Conservation (phyloP, 2,113 vertebrate genomes). For the Ceyx cyanopectus region DNA sequence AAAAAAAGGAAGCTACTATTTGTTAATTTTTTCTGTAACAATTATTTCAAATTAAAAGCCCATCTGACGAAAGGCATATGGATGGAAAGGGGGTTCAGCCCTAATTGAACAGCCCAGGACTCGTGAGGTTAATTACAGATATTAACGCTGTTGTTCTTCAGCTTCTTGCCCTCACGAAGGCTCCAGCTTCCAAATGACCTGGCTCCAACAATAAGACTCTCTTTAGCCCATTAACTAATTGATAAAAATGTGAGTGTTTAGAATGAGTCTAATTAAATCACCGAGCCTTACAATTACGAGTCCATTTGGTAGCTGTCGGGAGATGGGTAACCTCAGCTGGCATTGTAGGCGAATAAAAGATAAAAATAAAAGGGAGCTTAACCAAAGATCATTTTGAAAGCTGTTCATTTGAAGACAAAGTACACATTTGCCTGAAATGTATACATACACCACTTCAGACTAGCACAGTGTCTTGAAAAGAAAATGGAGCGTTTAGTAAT, state of each 20-base stretch:
- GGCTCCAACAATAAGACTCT: constrained; percentile 83
- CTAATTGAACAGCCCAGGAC: constrained; percentile 82
- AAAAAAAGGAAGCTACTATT: constrained; percentile 40
- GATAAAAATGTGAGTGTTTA: constrained; percentile 87
- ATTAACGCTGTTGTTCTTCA: constrained; percentile 82
- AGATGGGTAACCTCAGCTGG: constrained; percentile 83
- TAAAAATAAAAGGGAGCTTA: constrained; percentile 83
- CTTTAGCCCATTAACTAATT: constrained; percentile 89
- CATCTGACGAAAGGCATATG: constrained; percentile 78
- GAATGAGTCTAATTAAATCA: constrained; percentile 88
- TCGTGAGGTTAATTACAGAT: constrained; percentile 86
- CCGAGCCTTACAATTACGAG: constrained; percentile 81
- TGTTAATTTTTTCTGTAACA: constrained; percentile 68
- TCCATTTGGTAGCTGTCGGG: constrained; percentile 83
- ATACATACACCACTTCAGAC: constrained; percentile 77
- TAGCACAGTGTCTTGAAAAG: constrained; percentile 70
- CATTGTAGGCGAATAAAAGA: constrained; percentile 80
- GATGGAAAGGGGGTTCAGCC: constrained; percentile 71
- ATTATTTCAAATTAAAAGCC: constrained; percentile 77
- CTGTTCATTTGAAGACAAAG: constrained; percentile 83
- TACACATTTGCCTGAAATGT: constrained; percentile 79
- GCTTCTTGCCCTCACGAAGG: constrained; percentile 84
- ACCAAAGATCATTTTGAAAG: constrained; percentile 83
- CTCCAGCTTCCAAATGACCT: constrained; percentile 86
- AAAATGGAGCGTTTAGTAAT: constrained; percentile 68